Conservation (phyloP, 2,113 vertebrate genomes). For the Promerops cafer region DNA sequence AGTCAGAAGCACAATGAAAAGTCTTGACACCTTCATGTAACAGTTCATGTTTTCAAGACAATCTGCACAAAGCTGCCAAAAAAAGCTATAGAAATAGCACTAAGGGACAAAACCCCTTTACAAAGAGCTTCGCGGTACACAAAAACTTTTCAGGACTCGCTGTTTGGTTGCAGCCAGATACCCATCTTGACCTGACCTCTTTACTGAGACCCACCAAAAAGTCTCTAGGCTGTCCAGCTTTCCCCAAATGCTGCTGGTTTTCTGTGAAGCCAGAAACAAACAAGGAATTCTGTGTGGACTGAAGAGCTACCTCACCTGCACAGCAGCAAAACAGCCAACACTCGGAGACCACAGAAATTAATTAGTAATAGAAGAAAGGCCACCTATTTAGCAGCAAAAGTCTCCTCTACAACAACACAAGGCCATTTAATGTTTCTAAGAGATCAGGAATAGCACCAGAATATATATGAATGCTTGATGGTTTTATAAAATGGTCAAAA, state of each 20-base stretch:
- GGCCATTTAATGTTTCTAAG: background rate
- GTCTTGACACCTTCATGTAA: accelerated
- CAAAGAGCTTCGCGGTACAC: background rate
- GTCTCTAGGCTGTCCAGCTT: background rate
- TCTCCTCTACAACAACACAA: background rate
- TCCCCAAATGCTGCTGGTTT: background rate
- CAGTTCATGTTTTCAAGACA: background rate
- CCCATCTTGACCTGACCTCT: background rate
- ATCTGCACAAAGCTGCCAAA: background rate
- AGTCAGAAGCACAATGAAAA: background rate
- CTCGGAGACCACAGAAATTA: background rate
- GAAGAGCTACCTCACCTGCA: background rate
- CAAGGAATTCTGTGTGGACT: background rate
- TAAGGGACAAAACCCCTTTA: background rate
- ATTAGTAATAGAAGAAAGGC: background rate
- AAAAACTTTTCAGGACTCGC: background rate
- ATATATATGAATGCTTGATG: background rate
- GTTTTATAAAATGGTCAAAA: background rate
- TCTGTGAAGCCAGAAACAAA: background rate
- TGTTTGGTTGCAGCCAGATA: background rate
- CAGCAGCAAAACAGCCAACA: background rate
- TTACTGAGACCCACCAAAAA: background rate
- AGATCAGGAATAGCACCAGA: background rate
- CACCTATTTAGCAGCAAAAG: background rate
- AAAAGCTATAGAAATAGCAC: background rate